phyloP scores from a whole-genome alignment of 2,113 vertebrate species.

The Opisthocomus hoazin region DNA sequence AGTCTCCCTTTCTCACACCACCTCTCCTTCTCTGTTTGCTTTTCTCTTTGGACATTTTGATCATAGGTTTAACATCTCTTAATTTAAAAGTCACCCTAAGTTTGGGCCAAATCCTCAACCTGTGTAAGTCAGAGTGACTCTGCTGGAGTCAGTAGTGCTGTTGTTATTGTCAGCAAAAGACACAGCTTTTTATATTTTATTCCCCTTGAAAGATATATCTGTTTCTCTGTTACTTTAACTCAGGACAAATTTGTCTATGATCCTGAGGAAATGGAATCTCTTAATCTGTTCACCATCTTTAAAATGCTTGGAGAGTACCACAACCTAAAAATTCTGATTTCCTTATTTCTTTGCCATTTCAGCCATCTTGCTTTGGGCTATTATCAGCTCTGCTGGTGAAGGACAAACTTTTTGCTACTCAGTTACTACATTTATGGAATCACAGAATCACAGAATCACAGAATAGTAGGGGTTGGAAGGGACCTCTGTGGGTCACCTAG shows the following conservation, averaged over 20 bases:
- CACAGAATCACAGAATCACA: too few relatives aligned
- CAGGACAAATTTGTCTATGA: neutral
- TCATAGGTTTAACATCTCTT: neutral
- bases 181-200: neutral
- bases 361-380: neutral
- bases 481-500: too few relatives aligned
- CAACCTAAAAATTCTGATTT: neutral
- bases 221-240: neutral
- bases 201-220: neutral
- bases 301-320: neutral
- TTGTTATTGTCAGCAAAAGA: neutral
- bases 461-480: too few relatives aligned
- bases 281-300: neutral
- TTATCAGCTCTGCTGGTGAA: neutral
- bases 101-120: neutral
- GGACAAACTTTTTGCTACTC: neutral
- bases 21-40: neutral
- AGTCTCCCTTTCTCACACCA: neutral
- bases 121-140: neutral
- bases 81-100: neutral
- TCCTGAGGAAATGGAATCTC: neutral
- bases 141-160: neutral
- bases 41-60: neutral
- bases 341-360: neutral
- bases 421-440: neutral